These are phyloP conservation scores for Thecophora atra DNA, from an alignment of 2,888 invertebrate species.

Conservation along the genomic window DNA sequence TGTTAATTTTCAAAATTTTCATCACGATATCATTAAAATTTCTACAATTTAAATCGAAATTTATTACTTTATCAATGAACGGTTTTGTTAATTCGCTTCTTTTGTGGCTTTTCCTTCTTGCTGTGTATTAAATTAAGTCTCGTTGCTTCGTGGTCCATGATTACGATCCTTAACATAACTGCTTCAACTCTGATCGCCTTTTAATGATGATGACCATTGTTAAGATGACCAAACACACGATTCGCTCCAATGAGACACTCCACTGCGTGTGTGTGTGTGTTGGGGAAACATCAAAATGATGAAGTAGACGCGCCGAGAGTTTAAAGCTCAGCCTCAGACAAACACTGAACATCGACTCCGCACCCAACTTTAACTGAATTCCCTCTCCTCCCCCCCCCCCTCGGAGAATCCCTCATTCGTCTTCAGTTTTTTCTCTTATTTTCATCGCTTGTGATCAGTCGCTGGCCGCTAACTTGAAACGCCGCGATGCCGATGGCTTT, in stretches of 20 bases:
- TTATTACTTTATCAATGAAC: no score
- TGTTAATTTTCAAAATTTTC: no score
- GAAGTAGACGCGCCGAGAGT: constrained; percentile 29
- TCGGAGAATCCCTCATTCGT: constrained; percentile 7
- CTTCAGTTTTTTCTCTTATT: not conserved
- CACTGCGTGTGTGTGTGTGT: not conserved
- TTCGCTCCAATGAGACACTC: no score
- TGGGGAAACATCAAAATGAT: constrained; percentile 25
- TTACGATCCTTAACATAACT: constrained; percentile 7
- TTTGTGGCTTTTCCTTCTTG: not conserved
- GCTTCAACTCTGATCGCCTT: constrained; percentile 60
- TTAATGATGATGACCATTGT: constrained; percentile 66
- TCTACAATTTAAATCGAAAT: no score
- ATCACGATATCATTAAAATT: no score
- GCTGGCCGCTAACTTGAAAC: constrained; percentile 5
- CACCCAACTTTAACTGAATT: not conserved
- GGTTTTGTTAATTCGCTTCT: no score
- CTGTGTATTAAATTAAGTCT: not conserved
- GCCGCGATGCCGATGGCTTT: constrained; percentile 3
- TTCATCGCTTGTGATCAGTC: constrained; percentile 23
- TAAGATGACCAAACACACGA: constrained; percentile 52
- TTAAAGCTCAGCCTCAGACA: constrained; percentile 16
- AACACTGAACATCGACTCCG: constrained; percentile 19
- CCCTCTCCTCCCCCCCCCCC: not conserved
- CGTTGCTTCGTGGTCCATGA: not conserved